Evolutionary conservation across 2,888 invertebrate genomes (phyloP).

Genomic region (Drosophila macrospina): DNA sequence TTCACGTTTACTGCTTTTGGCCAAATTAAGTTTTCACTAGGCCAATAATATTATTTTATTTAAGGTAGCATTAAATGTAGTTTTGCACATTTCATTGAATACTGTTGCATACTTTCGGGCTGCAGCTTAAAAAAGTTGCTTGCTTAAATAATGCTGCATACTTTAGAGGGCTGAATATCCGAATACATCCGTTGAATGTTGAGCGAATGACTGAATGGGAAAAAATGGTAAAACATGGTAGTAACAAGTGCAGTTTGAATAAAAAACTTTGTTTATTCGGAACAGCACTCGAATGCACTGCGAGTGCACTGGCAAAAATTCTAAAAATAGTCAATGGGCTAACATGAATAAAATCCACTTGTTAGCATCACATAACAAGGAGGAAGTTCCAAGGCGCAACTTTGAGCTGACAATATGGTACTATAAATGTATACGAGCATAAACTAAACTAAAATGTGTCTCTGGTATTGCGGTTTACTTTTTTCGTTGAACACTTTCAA

Average conservation of each 20-base stretch:
- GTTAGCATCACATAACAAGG: slow-evolving; percentile 59
- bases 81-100: neutral
- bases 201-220: slow-evolving; percentile 6
- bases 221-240: neutral
- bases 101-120: slow-evolving; percentile 26
- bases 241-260: slow-evolving; percentile 25
- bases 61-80: neutral
- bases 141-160: slow-evolving; percentile 17
- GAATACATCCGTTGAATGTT: slow-evolving; percentile 14
- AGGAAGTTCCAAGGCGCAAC: slow-evolving; percentile 39
- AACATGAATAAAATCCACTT: slow-evolving; percentile 47
- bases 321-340: slow-evolving; percentile 56
- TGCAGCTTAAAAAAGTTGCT: neutral
- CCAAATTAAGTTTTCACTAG: neutral
- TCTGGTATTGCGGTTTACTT: slow-evolving; percentile 33
- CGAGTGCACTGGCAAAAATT: slow-evolving; percentile 43
- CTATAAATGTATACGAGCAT: slow-evolving; percentile 38
- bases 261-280: slow-evolving; percentile 59
- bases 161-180: slow-evolving; percentile 9
- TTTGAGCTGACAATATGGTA: slow-evolving; percentile 42
- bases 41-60: slow-evolving; percentile 1
- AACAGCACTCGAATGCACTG: slow-evolving; percentile 37
- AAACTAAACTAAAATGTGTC: slow-evolving; percentile 59
- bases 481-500: slow-evolving; percentile 37
- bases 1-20: neutral